A percentile compares a stretch with the other conserved stretches of the same genome.
These are phyloP conservation scores for Amblyornis subalaris DNA, from an alignment of 2,113 vertebrate species.

Conservation along the genomic window DNA sequence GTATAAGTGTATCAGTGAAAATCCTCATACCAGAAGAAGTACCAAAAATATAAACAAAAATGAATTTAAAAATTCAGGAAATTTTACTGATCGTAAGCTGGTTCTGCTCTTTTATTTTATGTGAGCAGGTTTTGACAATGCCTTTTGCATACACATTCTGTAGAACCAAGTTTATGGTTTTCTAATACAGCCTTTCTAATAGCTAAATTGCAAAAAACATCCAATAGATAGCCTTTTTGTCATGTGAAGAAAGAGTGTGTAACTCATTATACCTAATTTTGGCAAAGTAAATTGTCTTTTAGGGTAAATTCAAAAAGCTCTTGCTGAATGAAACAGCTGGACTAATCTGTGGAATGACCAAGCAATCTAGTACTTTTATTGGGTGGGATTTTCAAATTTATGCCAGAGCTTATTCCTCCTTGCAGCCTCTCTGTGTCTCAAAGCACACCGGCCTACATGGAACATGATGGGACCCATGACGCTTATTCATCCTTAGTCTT, in stretches of 20 bases:
- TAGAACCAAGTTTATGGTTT: background rate
- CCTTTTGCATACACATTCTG: background rate
- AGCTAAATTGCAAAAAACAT: background rate
- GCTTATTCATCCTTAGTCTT: background rate
- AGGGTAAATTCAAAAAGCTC: background rate
- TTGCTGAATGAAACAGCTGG: background rate
- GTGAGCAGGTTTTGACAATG: background rate
- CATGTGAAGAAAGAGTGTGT: background rate
- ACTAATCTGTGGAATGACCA: background rate
- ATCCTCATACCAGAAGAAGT: background rate
- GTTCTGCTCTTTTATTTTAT: background rate
- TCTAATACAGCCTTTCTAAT: background rate
- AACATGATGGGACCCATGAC: fast-evolving
- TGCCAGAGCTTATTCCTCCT: background rate
- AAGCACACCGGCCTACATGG: fast-evolving
- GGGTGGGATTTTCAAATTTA: background rate
- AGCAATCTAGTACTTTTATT: fast-evolving
- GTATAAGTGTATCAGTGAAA: background rate
- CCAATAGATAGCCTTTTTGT: background rate
- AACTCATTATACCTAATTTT: background rate
- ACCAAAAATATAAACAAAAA: background rate
- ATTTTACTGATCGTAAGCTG: background rate
- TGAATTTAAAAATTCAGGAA: background rate
- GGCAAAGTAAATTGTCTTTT: background rate
- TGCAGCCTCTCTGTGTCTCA: background rate